Evolutionary conservation across 2,113 vertebrate genomes (phyloP).

Genomic region (Scalopus aquaticus): DNA sequence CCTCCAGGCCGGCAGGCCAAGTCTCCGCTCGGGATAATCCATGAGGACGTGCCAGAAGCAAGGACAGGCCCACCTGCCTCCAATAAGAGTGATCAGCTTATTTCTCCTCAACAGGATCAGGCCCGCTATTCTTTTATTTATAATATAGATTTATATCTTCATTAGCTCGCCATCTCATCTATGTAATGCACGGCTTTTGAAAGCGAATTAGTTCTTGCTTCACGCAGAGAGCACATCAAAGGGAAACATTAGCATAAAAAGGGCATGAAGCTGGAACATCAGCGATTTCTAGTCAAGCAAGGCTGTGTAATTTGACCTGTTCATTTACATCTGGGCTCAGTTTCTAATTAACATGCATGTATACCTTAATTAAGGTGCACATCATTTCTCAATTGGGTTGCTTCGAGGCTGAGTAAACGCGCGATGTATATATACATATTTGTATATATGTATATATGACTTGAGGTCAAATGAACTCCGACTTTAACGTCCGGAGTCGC

Average conservation of each 20-base stretch:
- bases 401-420: background rate
- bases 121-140: slow-evolving; percentile 3
- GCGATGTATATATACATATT: background rate
- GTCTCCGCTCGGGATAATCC: background rate
- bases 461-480: no score
- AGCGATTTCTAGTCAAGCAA: background rate
- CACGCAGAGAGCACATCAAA: slow-evolving; percentile 43
- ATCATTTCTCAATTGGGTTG: background rate
- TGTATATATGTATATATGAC: background rate
- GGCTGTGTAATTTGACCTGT: background rate
- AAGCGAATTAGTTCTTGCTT: slow-evolving; percentile 30
- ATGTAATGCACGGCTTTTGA: slow-evolving; percentile 37
- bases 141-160: slow-evolving; percentile 13
- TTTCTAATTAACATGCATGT: slow-evolving; percentile 42
- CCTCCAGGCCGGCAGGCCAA: background rate
- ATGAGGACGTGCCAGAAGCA: background rate
- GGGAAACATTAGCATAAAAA: slow-evolving; percentile 12
- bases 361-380: slow-evolving; percentile 34
- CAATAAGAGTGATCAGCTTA: rapidly evolving
- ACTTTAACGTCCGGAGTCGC: background rate
- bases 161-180: slow-evolving; percentile 49
- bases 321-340: background rate
- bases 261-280: background rate
- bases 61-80: background rate
- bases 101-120: background rate